Evolutionary conservation across 1,140 invertebrate genomes (phyloP).

Genomic region (Neodiprion pinetum): DNA sequence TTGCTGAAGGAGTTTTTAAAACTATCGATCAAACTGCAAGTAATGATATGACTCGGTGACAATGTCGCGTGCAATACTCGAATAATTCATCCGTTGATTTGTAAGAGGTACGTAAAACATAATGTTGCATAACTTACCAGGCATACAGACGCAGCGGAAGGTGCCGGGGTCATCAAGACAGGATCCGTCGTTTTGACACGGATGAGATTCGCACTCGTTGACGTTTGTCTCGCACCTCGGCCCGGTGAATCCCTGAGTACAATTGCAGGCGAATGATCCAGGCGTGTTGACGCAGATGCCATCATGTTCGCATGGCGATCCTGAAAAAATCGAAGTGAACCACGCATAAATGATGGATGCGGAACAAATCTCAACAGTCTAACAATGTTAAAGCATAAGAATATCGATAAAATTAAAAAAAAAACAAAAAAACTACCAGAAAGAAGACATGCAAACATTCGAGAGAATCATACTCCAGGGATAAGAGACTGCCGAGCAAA

Average conservation of each 20-base stretch:
- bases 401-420: background rate
- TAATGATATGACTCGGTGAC: no score
- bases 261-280: conserved; percentile 91
- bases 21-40: no score
- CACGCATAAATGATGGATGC: background rate
- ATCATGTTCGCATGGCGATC: conserved; percentile 90
- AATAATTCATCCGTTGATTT: background rate
- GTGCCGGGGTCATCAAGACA: conserved; percentile 94
- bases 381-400: background rate
- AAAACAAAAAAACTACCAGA: background rate
- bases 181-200: conserved; percentile 92
- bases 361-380: background rate
- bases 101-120: no score
- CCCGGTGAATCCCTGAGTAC: conserved; percentile 90
- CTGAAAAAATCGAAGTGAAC: conserved; percentile 56
- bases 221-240: conserved; percentile 91
- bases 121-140: conserved; percentile 72
- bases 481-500: background rate
- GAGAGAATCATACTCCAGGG: background rate
- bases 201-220: conserved; percentile 94
- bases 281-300: conserved; percentile 95
- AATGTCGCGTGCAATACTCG: no score
- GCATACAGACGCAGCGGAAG: conserved; percentile 96
- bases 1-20: no score
- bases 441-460: conserved; percentile 8